Base-by-base conservation (phyloP, 2,888 invertebrate species). In the Nomada lathburiana region DNA sequence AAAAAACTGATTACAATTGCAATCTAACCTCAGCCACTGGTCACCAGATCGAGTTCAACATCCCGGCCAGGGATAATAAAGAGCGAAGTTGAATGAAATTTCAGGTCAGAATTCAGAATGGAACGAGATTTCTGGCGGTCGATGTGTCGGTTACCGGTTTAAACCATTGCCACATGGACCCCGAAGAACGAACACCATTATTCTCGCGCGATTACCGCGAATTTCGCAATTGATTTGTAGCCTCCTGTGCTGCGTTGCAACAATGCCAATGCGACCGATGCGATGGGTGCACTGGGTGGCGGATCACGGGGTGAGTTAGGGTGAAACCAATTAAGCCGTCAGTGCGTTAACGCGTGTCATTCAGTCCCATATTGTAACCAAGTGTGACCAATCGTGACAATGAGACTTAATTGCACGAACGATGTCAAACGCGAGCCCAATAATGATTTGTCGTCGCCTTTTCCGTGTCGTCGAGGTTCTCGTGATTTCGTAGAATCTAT, bases 271-370 rank as follows among this genome's bases (percentile, higher is more conserved):
- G 76, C 47, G 26, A 69, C 44, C 50, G 59, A n/a, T 52, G 16
- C 50, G 59, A n/a, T 52, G 16, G 64, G 47, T 1, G 71, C 60
- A 29, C 23, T 36, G 29, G 65, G 50, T 13, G 47, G 50, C 53
- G 67, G 65, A 55, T 52, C 57, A 36, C 26, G 16, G 44, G 29
- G 69, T 44, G 65, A 78, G 57, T 59, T 71, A 75, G 86, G 84
- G 83, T 69, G 82, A 75, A 88, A 86, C 87, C 88, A 88, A 88
- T 88, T 88, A 88, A 88, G 83, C 87, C 88, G 88, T 87, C 87
- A 89, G 88, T 88, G 88, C 88, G 89, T 88, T 89, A 88, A 88
- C 89, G 88, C 89, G 87, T 88, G 88, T 88, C 88, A 89, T 86
- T 88, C 86, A 80, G 80, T 69, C 80, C 86, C 89, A 87, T 88